Evolutionary conservation across 2,888 invertebrate genomes (phyloP).

Genomic region (Strigamia maritima): DNA sequence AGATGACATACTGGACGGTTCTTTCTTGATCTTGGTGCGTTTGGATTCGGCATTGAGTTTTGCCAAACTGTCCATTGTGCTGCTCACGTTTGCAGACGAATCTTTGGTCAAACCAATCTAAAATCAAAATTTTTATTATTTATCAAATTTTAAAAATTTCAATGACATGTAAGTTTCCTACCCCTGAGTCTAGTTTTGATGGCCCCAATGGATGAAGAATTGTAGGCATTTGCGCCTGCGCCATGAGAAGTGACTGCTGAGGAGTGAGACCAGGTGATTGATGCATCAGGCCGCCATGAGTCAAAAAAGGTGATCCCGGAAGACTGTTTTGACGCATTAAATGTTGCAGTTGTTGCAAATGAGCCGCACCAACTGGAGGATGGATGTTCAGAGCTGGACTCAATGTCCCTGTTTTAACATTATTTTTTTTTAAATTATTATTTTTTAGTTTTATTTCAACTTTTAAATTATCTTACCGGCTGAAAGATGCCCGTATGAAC

Average conservation of each 20-base stretch:
- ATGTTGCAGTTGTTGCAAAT: conserved; percentile 73
- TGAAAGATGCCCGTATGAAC: conserved; percentile 94
- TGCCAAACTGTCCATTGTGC: conserved; percentile 51
- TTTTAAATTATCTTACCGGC: conserved; percentile 63
- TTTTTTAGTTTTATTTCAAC: not conserved
- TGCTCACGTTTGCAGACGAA: conserved; percentile 54
- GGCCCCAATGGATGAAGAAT: conserved; percentile 38
- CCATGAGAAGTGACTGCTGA: conserved; percentile 44
- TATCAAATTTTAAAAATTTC: not conserved
- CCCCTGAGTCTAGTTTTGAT: conserved; percentile 41
- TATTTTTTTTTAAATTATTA: not conserved
- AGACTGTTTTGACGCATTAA: conserved; percentile 62
- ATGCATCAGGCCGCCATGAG: conserved; percentile 43
- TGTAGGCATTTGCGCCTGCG: conserved; percentile 40
- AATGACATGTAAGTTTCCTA: conserved; percentile 1
- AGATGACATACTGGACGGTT: conserved; percentile 51
- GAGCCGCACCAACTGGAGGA: conserved; percentile 54
- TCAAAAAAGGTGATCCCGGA: conserved; percentile 43
- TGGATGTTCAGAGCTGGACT: conserved; percentile 71
- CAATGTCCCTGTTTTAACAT: conserved; percentile 62
- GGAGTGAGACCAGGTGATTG: conserved; percentile 46
- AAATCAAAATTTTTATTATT: not conserved
- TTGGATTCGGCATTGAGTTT: conserved; percentile 46
- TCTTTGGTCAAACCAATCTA: conserved; percentile 39
- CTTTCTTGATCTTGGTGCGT: conserved; percentile 53